Conservation (phyloP, 2,797 vertebrate species). For the Artibeus lituratus region DNA sequence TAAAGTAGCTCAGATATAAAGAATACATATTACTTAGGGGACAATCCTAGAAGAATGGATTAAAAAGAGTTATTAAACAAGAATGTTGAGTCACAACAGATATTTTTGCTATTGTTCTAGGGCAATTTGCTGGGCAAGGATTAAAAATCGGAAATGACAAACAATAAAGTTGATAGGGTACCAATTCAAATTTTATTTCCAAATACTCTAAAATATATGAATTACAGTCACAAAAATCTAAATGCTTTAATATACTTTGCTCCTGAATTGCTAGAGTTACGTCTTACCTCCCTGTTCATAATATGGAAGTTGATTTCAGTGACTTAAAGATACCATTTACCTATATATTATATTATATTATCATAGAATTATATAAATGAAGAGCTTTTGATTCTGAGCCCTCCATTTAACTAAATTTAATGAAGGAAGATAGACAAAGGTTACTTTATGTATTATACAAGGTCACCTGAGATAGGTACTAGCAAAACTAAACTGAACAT, state of each 20-base stretch:
- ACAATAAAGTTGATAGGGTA: constrained; percentile 17
- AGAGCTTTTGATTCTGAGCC: background rate
- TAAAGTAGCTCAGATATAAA: constrained; percentile 57
- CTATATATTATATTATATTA: background rate
- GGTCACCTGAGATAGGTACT: background rate
- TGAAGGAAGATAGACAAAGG: background rate
- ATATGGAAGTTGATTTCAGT: background rate
- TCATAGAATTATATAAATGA: background rate
- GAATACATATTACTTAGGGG: constrained; percentile 33
- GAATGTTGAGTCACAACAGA: background rate
- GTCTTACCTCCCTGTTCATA: background rate
- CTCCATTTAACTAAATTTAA: background rate
- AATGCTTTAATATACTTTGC: background rate
- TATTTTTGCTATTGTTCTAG: constrained; percentile 6
- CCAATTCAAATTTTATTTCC: constrained; percentile 7
- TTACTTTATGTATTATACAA: background rate
- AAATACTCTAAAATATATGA: background rate
- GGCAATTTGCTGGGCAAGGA: background rate
- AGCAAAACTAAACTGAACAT: background rate
- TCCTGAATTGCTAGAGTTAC: background rate
- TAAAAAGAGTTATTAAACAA: constrained; percentile 42
- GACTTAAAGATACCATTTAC: background rate
- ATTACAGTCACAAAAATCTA: background rate
- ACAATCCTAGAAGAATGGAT: constrained; percentile 9
- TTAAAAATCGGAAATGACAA: constrained; percentile 36